A percentile compares a stretch with the other conserved stretches of the same genome.
These are phyloP conservation scores for Zootoca vivipara DNA, from an alignment of 2,113 vertebrate genomes.

Conservation along the genomic window DNA sequence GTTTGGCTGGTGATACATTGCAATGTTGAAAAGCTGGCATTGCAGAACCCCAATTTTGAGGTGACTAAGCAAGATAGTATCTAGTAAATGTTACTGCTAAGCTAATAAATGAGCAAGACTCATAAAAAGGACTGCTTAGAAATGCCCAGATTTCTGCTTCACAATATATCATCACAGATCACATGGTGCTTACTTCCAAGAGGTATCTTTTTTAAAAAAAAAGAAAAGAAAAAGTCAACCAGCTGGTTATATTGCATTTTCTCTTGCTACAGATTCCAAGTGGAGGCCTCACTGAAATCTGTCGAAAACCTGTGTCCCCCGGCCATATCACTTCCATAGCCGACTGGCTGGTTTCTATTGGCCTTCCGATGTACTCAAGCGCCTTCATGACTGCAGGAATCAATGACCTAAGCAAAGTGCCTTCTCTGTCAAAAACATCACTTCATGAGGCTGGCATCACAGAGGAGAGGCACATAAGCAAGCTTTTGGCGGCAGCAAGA, in stretches of 20 bases:
- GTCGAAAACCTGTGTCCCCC: slow-evolving; percentile 85
- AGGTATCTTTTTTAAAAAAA: background rate
- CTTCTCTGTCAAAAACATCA: slow-evolving; percentile 85
- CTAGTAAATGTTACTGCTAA: too few species aligned
- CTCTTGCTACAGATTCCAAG: slow-evolving; percentile 87
- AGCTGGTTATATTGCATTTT: background rate
- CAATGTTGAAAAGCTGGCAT: too few species aligned
- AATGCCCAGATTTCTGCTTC: background rate
- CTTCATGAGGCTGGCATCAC: slow-evolving; percentile 88
- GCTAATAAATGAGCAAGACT: background rate
- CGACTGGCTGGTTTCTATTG: slow-evolving; percentile 93
- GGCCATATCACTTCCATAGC: slow-evolving; percentile 82
- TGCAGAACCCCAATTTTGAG: too few species aligned
- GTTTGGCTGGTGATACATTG: too few species aligned
- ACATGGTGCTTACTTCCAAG: too few species aligned
- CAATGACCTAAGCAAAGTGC: slow-evolving; percentile 84
- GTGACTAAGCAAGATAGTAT: too few species aligned
- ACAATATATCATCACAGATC: background rate
- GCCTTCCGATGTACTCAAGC: slow-evolving; percentile 90
- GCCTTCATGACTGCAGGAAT: slow-evolving; percentile 82
- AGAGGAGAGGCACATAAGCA: slow-evolving; percentile 87
- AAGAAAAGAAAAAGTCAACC: background rate
- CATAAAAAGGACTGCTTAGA: background rate
- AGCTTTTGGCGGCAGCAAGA: slow-evolving; percentile 87
- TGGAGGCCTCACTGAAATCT: slow-evolving; percentile 92